Evolutionary conservation across 2,888 invertebrate genomes (phyloP), one percentile per base, ranked within the genome.

Genomic region (Pandemis corylana): DNA sequence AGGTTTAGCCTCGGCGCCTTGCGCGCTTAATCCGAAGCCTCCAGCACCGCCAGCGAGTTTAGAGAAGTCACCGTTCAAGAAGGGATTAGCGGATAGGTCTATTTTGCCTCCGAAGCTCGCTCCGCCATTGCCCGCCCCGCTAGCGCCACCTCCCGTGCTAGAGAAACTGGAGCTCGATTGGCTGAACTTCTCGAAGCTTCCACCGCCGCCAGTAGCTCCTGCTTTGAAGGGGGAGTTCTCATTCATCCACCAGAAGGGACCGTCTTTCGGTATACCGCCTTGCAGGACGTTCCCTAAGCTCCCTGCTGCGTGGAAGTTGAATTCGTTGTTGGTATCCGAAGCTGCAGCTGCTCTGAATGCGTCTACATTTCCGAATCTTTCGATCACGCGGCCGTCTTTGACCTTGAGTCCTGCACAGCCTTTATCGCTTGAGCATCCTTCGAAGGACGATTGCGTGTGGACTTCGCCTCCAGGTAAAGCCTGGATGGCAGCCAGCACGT

Each of bases 191-290:
- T 90, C 88, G 7, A 86, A 90, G 69, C 82, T 87, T 0, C 85
- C 88, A 36, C 87, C 86, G 5, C 80, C 83, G 3, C 81, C 87
- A 0, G 89, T 90, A 73, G 88, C 86, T 0, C 91, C 87, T 68
- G 89, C 90, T 80, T 95, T 95, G 84, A 96, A 95, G 0, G 96
- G 96, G 0, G 95, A 95, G 78, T 96, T 89, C 42, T 95, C 88
- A 76, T 92, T 92, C 92, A 95, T 95, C 96, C 96, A 96, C 96
- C 96, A 96, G 85, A 94, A 96, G 0, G 94, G 94, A 15, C 87
- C 89, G n/a, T 87, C 87, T 4, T 84, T 85, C 0, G 88, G 84
- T 0, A 87, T 78, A 2, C 83, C 87, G 5, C 87, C 89, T 77
- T 91, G 89, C 0, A 92, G 86, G 0, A 89, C 84, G 13, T 84